Evolutionary conservation across 2,888 invertebrate genomes (phyloP).

Genomic region (Trichopoda pennipes): DNA sequence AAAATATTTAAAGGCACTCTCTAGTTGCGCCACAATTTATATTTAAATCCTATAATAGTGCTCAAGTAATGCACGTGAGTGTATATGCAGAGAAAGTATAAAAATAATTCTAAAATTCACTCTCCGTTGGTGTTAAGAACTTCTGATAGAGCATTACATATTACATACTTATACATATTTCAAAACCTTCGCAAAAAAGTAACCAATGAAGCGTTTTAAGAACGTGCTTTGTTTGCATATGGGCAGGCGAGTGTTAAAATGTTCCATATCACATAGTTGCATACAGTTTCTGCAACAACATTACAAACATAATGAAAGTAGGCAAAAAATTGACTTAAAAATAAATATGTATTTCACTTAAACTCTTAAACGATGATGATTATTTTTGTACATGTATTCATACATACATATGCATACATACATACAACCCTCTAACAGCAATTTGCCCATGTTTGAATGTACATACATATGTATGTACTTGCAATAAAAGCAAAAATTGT

Average conservation of each 20-base stretch:
- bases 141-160: slow-evolving; percentile 43
- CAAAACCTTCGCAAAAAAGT: slow-evolving; percentile 53
- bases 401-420: neutral
- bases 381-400: slow-evolving; percentile 21
- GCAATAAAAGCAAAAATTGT: neutral
- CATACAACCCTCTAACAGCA: no score
- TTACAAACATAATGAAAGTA: slow-evolving; percentile 9
- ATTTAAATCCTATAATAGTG: neutral
- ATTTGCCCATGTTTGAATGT: neutral
- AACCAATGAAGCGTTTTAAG: slow-evolving; percentile 64
- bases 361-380: slow-evolving; percentile 4
- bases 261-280: neutral
- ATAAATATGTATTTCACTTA: slow-evolving; percentile 2
- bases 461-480: neutral
- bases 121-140: slow-evolving; percentile 17
- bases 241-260: neutral
- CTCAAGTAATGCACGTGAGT: neutral
- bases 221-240: slow-evolving; percentile 60
- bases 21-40: no score
- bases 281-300: slow-evolving; percentile 1
- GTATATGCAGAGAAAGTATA: neutral
- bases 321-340: slow-evolving; percentile 11
- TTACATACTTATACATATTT: slow-evolving; percentile 57
- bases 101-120: slow-evolving; percentile 13
- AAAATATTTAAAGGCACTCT: no score